These are phyloP conservation scores for Hyperoplus lanceolatus DNA, from an alignment of 2,797 vertebrate species.

Conservation along the genomic window DNA sequence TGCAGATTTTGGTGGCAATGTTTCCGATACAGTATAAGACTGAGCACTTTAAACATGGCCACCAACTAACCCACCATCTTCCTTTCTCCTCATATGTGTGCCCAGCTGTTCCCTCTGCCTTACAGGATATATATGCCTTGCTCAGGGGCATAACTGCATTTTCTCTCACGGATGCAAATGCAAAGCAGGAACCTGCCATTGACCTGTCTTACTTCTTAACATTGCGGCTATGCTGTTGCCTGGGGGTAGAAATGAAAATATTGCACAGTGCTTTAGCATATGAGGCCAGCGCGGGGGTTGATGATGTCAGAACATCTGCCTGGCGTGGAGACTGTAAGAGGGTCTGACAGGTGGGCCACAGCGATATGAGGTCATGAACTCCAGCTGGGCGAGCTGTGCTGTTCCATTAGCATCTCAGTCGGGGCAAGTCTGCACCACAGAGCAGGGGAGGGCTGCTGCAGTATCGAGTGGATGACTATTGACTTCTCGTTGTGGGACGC, in stretches of 20 bases:
- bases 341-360: slow-evolving; percentile 82
- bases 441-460: slow-evolving; percentile 55
- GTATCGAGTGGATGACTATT: slow-evolving; percentile 60
- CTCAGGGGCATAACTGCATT: slow-evolving; percentile 62
- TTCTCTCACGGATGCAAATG: slow-evolving; percentile 65
- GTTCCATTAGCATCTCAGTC: slow-evolving; percentile 74
- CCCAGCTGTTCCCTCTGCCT: slow-evolving; percentile 44
- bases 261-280: slow-evolving; percentile 52
- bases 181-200: slow-evolving; percentile 62
- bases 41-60: slow-evolving; percentile 35
- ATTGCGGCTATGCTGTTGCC: slow-evolving; percentile 56
- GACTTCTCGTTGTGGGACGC: slow-evolving; percentile 73
- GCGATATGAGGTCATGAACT: slow-evolving; percentile 79
- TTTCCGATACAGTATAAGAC: neutral
- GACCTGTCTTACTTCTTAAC: slow-evolving; percentile 63
- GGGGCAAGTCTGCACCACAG: slow-evolving; percentile 60
- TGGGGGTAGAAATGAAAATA: slow-evolving; percentile 65
- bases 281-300: slow-evolving; percentile 65
- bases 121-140: slow-evolving; percentile 63
- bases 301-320: slow-evolving; percentile 84
- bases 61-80: slow-evolving; percentile 10
- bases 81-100: slow-evolving; percentile 30
- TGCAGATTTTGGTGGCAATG: slow-evolving; percentile 17
- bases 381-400: slow-evolving; percentile 76
- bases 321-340: slow-evolving; percentile 70